Evolutionary conservation across 2,888 invertebrate genomes (phyloP), one percentile per base, ranked within the genome.

Genomic region (Malacosoma neustria): DNA sequence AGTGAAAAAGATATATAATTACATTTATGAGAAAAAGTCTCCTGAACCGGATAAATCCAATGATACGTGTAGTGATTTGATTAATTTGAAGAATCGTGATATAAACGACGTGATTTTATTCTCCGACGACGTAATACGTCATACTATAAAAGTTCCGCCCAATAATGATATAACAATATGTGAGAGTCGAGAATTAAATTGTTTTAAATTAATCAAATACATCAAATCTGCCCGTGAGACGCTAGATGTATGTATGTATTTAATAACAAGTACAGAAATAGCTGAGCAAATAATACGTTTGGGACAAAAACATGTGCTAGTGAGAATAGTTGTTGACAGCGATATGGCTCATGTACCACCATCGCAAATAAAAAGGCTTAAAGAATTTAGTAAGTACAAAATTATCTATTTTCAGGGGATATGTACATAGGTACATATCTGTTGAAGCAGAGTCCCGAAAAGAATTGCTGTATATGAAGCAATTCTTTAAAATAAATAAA

Each of bases 41-140:
- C 55, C 57, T 22, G 66, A 70, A 42, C 44, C 43, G 12, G 51
- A 45, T 29, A 53, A 41, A 34, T 68, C 6, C 22, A 22, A 76
- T 30, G 72, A 79, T 39, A 51, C 57, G 30, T 70, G 69, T 48
- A 69, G 61, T 47, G 81, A 80, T 48, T 49, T 69, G 31, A 44
- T 73, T 35, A 61, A 54, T 45, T 51, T 56, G 29, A 85, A 64
- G 51, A 75, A 72, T 49, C 72, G 76, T 46, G 85, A 85, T 55
- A 82, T 85, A 45, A 84, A 84, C 45, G 85, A 85, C 49, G 85
- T 85, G 0, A 81, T 85, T 54, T 52, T 85, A 45, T 85, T 85
- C 51, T 80, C 85, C n/a, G 77, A 84, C 46, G 76, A 79, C 45
- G 50, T 73, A 35, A 59, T 74, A 39, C 72, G 69, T 34, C 79